Evolutionary conservation across 1,140 invertebrate species (phyloP).

Genomic region (Hylyphantes graminicola): DNA sequence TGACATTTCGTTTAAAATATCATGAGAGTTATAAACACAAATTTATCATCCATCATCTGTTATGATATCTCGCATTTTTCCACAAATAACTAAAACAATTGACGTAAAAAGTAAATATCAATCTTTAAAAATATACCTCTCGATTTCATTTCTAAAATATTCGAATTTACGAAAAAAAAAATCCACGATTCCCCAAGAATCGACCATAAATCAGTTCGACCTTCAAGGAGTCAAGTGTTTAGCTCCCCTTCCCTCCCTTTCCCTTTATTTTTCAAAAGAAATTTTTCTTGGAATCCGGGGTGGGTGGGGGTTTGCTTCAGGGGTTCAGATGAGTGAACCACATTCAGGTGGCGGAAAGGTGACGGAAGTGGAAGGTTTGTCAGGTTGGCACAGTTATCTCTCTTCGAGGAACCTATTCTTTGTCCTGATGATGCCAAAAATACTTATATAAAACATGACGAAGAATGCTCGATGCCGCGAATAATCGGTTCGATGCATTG

Average conservation of each 20-base stretch:
- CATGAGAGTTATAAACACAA: no score
- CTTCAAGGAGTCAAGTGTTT: conserved; percentile 2
- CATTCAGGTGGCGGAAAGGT: conserved; percentile 47
- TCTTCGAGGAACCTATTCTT: background rate
- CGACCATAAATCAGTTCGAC: background rate
- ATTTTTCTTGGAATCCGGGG: background rate
- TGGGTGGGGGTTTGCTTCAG: background rate
- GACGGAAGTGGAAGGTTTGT: background rate
- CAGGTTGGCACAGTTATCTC: conserved; percentile 9
- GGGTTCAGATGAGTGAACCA: conserved; percentile 14
- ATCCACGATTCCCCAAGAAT: no score
- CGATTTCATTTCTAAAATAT: no score
- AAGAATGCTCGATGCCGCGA: no score
- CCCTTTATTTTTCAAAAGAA: background rate
- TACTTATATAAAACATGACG: background rate
- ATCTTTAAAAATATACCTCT: no score
- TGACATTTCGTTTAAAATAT: no score
- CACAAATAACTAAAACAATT: no score
- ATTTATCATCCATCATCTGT: no score
- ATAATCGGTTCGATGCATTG: no score
- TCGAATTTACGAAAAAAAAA: no score
- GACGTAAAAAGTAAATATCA: no score
- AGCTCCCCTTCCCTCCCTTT: background rate
- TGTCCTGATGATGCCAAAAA: conserved; percentile 4
- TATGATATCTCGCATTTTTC: no score